Base-by-base conservation (phyloP, 2,888 invertebrate species). In the Linyphia triangularis region DNA sequence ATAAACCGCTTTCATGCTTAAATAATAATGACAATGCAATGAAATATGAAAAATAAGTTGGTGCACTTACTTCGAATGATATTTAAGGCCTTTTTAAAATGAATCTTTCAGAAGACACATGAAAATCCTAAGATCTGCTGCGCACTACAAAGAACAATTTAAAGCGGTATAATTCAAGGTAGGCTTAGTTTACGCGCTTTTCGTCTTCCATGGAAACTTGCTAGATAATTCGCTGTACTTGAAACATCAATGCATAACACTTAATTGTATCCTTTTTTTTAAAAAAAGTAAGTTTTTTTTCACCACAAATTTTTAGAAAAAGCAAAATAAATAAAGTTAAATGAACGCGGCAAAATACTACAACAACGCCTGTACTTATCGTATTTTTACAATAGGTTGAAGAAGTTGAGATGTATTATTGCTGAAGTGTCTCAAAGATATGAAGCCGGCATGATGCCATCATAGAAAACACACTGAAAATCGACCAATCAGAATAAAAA, bases 141-240 rank as follows among this genome's bases (percentile, higher is more conserved):
- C 85, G 78, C 79, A 85, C 61, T 85, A 85, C 72, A 63, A 72
- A 79, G 85, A 78, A 85, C 77, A 85, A 63, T 63, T 78, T 43
- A 24, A 30, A 85, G 85, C 85, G 85, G 85, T 79, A 30, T 51
- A 79, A 72, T 85, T 85, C 63, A 61, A 85, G 78, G 51, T 85
- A 85, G 85, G 85, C 85, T 85, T 85, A 85, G 79, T 85, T 85
- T 85, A 63, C 72, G 85, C 85, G 85, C 70, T 79, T 79, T 85
- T 79, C 65, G 70, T 79, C 33, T 79, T 79, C 79, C 85, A 85
- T 65, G 79, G 33, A 73, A 63, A 37, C 19, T n/a, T 51, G 43
- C 30, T 7, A 43, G 51, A 63, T n/a, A 79, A 19, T 37, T 10
- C 0, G 13, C 13, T 24, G 22, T 26, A 6, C 16, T 30, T 6